These are phyloP conservation scores for Pelecanus crispus DNA, from an alignment of 2,113 vertebrate genomes.

Conservation along the genomic window DNA sequence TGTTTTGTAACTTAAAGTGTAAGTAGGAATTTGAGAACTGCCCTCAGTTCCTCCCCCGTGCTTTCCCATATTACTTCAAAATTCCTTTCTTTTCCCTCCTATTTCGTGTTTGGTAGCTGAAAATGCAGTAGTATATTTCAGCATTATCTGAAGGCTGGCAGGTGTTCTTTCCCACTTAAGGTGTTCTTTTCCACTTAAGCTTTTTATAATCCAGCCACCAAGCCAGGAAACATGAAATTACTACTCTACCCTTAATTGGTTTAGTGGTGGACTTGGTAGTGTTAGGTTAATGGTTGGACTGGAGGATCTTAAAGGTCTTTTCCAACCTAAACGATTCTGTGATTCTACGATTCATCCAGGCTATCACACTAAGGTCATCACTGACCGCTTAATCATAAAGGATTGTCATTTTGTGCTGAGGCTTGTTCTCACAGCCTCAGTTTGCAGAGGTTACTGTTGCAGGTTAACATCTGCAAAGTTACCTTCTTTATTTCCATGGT, in stretches of 20 bases:
- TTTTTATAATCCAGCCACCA: no score
- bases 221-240: no score
- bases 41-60: rapidly evolving
- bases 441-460: background rate
- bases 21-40: background rate
- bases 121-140: background rate
- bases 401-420: background rate
- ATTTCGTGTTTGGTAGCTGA: rapidly evolving
- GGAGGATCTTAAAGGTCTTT: no score
- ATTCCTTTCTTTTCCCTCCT: background rate
- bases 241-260: no score
- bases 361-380: rapidly evolving
- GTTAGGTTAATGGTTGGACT: no score
- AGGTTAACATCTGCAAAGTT: background rate
- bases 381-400: background rate
- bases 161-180: no score
- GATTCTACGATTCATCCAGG: background rate
- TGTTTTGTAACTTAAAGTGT: no score
- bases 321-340: no score
- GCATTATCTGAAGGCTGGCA: no score
- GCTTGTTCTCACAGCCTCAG: background rate
- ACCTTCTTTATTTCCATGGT: rapidly evolving
- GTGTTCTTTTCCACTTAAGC: no score
- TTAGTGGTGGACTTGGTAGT: no score
- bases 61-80: background rate